Base-by-base conservation (phyloP, 2,888 invertebrate genomes). In the Acrocera orbiculus region DNA sequence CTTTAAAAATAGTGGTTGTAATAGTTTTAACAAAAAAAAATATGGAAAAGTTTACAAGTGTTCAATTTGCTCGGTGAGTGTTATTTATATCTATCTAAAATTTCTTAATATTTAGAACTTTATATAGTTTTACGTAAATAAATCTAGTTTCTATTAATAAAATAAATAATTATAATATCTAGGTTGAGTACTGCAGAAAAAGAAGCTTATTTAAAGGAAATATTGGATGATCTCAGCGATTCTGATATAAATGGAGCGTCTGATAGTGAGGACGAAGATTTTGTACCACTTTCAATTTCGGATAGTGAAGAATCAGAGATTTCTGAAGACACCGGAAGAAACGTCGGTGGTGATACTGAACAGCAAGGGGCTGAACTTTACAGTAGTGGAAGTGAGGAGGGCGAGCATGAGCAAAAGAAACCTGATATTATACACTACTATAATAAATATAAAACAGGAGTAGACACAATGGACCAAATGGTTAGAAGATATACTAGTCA, bases 381-480 rank as follows among this genome's bases (percentile, higher is more conserved):
- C 27, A 27, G n/a, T 27, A 27, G 27, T 27, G 11, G 16, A 16
- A 3, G 27, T 27, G 27, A 27, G 27, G 27, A 27, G 16, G 27
- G 16, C 27, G 27, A 27, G n/a, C n/a, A n/a, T n/a, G n/a, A n/a
- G n/a, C n/a, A n/a, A n/a, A n/a, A n/a, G n/a, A n/a, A n/a, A n/a
- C n/a, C n/a, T n/a, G n/a, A n/a, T n/a, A n/a, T n/a, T n/a, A n/a
- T n/a, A n/a, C n/a, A n/a, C n/a, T n/a, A n/a, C n/a, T n/a, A n/a
- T n/a, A n/a, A n/a, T n/a, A n/a, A n/a, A n/a, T n/a, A n/a, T n/a
- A n/a, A n/a, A n/a, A n/a, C n/a, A n/a, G n/a, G n/a, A n/a, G n/a
- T n/a, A n/a, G n/a, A n/a, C n/a, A n/a, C n/a, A n/a, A n/a, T n/a
- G n/a, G n/a, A n/a, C n/a, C n/a, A n/a, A n/a, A n/a, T n/a, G n/a